A percentile compares a stretch with the other conserved stretches of the same genome.
phyloP scores from a whole-genome alignment of 2,888 invertebrate species.

The Synergus laeviventris region DNA sequence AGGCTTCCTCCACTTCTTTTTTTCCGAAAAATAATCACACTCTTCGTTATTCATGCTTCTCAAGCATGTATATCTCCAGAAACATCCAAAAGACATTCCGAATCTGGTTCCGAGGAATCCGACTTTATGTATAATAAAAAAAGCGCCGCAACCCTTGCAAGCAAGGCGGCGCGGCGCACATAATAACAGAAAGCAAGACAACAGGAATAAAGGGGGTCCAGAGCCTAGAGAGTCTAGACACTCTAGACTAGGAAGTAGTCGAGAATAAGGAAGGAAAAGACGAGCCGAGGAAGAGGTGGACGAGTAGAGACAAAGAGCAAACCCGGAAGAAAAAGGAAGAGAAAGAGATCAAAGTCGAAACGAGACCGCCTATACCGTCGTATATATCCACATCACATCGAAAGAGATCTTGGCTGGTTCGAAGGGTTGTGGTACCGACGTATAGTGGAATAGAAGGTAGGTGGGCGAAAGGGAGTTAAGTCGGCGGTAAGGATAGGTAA shows the following conservation, averaged over 20 bases:
- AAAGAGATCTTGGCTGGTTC: slow-evolving; percentile 23
- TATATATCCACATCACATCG: slow-evolving; percentile 17
- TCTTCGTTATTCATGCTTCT: not conserved
- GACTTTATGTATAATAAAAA: slow-evolving; percentile 16
- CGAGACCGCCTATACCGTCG: slow-evolving; percentile 5
- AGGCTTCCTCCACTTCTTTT: slow-evolving; percentile 38
- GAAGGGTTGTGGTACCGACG: slow-evolving; percentile 12
- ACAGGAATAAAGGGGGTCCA: not conserved
- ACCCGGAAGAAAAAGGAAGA: slow-evolving; percentile 43
- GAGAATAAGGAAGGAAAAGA: not conserved
- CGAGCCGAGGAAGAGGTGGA: slow-evolving; percentile 7
- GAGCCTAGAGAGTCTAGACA: slow-evolving; percentile 11
- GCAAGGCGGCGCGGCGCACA: not conserved
- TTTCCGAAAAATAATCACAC: not conserved
- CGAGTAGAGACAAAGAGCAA: slow-evolving; percentile 16
- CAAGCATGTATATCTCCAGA: not conserved
- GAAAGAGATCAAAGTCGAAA: slow-evolving; percentile 48
- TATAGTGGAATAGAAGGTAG: not conserved
- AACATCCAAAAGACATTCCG: not conserved
- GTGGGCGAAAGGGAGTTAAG: not conserved
- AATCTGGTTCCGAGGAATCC: not conserved
- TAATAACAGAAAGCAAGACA: slow-evolving; percentile 7
- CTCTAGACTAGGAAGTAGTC: not conserved
- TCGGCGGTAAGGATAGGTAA: slow-evolving; percentile 14
- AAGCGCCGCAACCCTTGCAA: not conserved